Conservation (phyloP, 2,113 vertebrate species). For the Pomatostomus ruficeps region DNA sequence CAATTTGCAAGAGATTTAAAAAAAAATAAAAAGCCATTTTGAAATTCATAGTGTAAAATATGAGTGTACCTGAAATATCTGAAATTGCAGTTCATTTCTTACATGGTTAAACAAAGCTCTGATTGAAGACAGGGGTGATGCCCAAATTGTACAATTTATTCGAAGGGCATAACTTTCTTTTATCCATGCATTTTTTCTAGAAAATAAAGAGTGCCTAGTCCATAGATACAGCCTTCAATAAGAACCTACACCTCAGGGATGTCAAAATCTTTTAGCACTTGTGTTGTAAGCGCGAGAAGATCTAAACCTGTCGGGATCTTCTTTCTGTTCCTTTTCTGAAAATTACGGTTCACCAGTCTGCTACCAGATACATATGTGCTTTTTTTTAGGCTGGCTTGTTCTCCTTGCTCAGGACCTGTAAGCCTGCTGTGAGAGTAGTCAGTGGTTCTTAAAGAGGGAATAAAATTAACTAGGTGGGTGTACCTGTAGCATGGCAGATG, state of each 20-base stretch:
- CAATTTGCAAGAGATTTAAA: not conserved
- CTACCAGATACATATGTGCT: accelerated
- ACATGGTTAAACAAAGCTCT: not conserved
- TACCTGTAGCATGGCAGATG: not conserved
- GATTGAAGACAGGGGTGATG: not conserved
- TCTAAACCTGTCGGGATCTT: not conserved
- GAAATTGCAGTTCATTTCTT: not conserved
- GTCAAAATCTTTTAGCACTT: not conserved
- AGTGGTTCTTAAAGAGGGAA: not conserved
- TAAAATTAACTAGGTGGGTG: not conserved
- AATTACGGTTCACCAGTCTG: not conserved
- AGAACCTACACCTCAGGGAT: not conserved
- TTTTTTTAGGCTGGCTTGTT: not conserved
- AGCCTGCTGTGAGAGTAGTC: not conserved
- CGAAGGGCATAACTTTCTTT: not conserved
- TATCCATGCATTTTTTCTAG: not conserved
- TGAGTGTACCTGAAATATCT: not conserved
- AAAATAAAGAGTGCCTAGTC: not conserved
- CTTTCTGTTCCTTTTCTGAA: not conserved
- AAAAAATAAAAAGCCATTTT: not conserved
- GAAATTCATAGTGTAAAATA: not conserved
- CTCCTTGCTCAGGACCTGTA: not conserved
- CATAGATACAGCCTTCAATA: not conserved
- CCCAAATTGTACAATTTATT: not conserved
- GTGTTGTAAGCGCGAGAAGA: not conserved